These are phyloP conservation scores for Oenanthe oenanthe DNA, from an alignment of 2,113 vertebrate genomes.

Conservation along the genomic window DNA sequence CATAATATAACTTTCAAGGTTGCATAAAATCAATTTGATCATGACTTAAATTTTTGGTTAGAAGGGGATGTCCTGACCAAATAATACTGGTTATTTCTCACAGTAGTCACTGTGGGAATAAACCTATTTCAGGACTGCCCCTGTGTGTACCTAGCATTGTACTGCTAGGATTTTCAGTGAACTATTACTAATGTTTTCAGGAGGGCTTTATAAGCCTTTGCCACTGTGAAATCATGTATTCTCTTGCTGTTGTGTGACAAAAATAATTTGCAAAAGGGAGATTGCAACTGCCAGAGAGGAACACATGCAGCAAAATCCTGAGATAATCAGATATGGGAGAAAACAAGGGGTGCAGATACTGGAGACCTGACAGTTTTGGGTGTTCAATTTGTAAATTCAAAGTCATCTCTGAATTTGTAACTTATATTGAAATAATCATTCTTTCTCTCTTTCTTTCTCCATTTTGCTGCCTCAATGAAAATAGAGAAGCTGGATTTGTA, in stretches of 20 bases:
- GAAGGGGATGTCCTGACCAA: neutral
- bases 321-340: neutral
- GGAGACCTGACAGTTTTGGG: neutral
- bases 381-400: constrained; percentile 20
- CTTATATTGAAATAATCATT: constrained; percentile 41
- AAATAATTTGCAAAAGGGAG: neutral
- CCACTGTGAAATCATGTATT: neutral
- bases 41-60: neutral
- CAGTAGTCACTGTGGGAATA: neutral
- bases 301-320: neutral
- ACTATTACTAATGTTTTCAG: neutral
- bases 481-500: constrained; percentile 43
- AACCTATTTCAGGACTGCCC: neutral
- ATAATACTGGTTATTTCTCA: neutral
- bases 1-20: neutral
- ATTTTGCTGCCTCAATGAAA: constrained; percentile 45
- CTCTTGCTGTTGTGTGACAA: neutral
- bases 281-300: neutral
- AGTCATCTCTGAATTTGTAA: constrained; percentile 8
- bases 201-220: neutral
- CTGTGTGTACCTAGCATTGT: neutral
- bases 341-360: neutral
- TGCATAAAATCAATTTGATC: constrained; percentile 35
- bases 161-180: neutral
- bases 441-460: constrained; percentile 38